phyloP scores from a whole-genome alignment of 1,140 invertebrate genomes.

The Caenorhabditis inopinata region DNA sequence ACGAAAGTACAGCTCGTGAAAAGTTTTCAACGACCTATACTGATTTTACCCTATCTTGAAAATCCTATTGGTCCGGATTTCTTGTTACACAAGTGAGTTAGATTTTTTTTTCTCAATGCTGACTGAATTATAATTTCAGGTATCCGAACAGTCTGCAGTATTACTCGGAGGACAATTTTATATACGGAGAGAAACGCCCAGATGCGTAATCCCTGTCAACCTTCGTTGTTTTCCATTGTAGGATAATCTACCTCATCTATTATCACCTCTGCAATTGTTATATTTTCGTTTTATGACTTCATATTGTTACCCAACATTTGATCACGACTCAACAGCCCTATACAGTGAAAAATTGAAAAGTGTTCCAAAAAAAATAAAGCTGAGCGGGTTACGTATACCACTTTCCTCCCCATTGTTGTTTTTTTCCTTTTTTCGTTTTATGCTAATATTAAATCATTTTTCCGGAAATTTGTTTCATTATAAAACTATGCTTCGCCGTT shows the following conservation, averaged over 20 bases:
- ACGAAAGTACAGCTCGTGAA: conserved; percentile 31
- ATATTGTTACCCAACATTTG: conserved; percentile 20
- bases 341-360: not conserved
- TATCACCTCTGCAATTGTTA: conserved; percentile 28
- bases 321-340: not conserved
- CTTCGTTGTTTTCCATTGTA: not conserved
- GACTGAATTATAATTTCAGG: not conserved
- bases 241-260: conserved; percentile 10
- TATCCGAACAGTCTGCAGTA: conserved; percentile 30
- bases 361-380: not conserved
- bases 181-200: conserved; percentile 3
- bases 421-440: not conserved
- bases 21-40: not conserved
- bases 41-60: conserved; percentile 35
- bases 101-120: not conserved
- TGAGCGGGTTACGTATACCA: not conserved
- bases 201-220: not conserved
- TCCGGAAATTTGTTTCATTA: not conserved
- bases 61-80: conserved; percentile 31
- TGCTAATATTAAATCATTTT: conserved; percentile 1
- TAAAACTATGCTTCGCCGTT: too few species aligned
- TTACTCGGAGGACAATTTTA: conserved; percentile 37
- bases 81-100: conserved; percentile 31
- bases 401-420: not conserved
- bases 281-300: not conserved